phyloP scores from a whole-genome alignment of 2,113 vertebrate species.

The Xiphophorus couchianus region DNA sequence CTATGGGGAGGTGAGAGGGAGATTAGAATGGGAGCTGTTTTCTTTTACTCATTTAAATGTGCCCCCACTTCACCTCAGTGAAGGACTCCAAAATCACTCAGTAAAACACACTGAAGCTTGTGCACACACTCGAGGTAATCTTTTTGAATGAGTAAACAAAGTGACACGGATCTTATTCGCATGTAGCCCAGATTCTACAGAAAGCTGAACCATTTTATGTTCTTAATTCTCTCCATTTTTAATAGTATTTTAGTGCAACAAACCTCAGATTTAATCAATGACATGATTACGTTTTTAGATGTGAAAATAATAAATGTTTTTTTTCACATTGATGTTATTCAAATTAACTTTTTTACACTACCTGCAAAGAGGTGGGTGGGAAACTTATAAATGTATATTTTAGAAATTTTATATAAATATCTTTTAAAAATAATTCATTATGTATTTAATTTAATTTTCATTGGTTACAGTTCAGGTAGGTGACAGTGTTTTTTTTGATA shows the following conservation, averaged over 20 bases:
- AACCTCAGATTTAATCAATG: neutral
- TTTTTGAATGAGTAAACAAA: neutral
- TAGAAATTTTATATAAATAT: no score
- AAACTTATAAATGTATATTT: neutral
- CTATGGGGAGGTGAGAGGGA: slow-evolving; percentile 5
- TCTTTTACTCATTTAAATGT: slow-evolving; percentile 75
- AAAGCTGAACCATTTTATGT: neutral
- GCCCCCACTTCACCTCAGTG: slow-evolving; percentile 77
- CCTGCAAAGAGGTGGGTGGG: neutral
- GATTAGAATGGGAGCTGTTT: slow-evolving; percentile 38
- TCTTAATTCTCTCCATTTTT: neutral
- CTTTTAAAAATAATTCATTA: no score
- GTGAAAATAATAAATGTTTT: no score
- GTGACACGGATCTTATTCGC: neutral
- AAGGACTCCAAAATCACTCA: slow-evolving; percentile 68
- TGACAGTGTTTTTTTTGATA: no score
- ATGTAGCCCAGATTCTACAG: neutral
- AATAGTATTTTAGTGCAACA: neutral
- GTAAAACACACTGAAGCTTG: slow-evolving; percentile 62
- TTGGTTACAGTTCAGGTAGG: no score
- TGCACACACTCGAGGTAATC: slow-evolving; percentile 38
- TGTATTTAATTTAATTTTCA: no score
- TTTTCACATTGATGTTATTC: no score
- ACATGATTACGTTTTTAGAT: neutral
- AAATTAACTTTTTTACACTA: neutral